Evolutionary conservation across 2,888 invertebrate genomes (phyloP), one percentile per base, ranked within the genome.

Genomic region (Gandaritis pyraliata): DNA sequence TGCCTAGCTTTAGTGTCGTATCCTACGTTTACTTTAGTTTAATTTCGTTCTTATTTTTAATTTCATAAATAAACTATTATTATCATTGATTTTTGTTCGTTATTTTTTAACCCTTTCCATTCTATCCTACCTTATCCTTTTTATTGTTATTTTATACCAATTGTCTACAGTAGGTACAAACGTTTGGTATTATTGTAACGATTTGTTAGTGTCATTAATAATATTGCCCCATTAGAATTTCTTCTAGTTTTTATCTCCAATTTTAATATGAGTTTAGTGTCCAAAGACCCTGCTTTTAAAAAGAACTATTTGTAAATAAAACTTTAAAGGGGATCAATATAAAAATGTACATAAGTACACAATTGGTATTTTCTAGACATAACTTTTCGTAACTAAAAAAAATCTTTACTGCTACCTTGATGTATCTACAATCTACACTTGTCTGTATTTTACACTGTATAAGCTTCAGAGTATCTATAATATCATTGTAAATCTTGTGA

Each of bases 21-120:
- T 65, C 78, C 76, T 78, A 81, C 83, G 85, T 85, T 86, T 86
- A 87, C 86, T 85, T 87, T 90, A 90, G 90, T 85, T 92, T 91
- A 90, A 85, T 92, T 91, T 90, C 90, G 84, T 86, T 84, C 90
- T 90, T 89, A 90, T 88, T 90, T 88, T 90, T 90, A 89, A 84
- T 90, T 91, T 90, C 87, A 85, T 90, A 86, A 90, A 90, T 90
- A 92, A 92, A 90, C 85, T 88, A 88, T 88, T 88, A 89, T 91
- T 88, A 87, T 89, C 87, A 89, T 89, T 88, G 80, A 86, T 88
- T 88, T 48, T 89, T 83, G 86, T 88, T 87, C 77, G 86, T 90
- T 88, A 82, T 87, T 87, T 88, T 67, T 51, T 41, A 52, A 29
- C 43, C 68, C 66, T 80, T 77, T 73, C 82, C 83, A 66, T 79